Evolutionary conservation across 1,140 invertebrate species (phyloP).

Genomic region (Stratiolaelaps scimitus): DNA sequence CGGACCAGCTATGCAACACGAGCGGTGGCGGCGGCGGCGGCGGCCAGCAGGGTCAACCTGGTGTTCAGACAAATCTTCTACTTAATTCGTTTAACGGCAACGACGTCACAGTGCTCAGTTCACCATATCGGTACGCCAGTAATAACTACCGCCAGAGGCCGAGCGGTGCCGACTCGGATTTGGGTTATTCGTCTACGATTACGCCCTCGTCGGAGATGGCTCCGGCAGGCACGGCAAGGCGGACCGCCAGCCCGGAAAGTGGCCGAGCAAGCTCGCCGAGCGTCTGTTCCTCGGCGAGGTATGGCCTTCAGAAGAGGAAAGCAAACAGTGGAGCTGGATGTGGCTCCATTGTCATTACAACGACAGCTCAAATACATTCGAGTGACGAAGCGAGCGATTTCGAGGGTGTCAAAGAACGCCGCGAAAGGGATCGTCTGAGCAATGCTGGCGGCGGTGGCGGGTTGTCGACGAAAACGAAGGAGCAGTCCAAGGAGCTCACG

Average conservation of each 20-base stretch:
- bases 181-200: conserved; percentile 14
- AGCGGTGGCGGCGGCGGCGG: too few relatives aligned
- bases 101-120: not conserved
- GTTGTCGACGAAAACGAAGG: too few relatives aligned
- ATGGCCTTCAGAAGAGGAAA: not conserved
- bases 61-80: conserved; percentile 12
- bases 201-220: conserved; percentile 20
- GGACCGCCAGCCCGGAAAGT: not conserved
- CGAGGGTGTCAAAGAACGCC: too few relatives aligned
- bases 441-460: too few relatives aligned
- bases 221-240: not conserved
- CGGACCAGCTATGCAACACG: not conserved
- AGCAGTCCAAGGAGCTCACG: too few relatives aligned
- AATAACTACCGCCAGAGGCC: conserved; percentile 3
- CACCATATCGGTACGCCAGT: conserved; percentile 8
- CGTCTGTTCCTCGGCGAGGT: not conserved
- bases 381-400: conserved; percentile 10
- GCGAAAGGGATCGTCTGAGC: too few relatives aligned
- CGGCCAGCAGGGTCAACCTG: not conserved
- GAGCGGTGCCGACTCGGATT: conserved; percentile 1
- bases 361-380: conserved; percentile 21
- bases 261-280: conserved; percentile 19
- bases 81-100: conserved; percentile 1
- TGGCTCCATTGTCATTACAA: not conserved
- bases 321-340: too few relatives aligned